These are phyloP conservation scores for Napeogenes sylphis DNA, from an alignment of 2,888 invertebrate species.

Conservation along the genomic window DNA sequence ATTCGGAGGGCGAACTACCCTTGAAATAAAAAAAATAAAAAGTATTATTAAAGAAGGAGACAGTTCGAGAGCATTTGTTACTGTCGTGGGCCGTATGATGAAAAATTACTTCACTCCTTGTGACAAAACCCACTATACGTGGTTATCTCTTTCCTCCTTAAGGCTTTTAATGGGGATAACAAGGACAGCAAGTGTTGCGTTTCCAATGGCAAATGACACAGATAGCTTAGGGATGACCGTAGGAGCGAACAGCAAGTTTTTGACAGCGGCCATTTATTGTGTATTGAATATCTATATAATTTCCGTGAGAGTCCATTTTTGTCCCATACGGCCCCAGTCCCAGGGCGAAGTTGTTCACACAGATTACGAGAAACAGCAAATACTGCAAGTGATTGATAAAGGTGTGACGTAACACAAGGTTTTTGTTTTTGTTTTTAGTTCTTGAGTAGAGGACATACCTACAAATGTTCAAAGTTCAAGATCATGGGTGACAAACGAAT, in stretches of 20 bases:
- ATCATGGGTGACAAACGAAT: no score
- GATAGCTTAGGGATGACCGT: conserved; percentile 79
- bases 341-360: conserved; percentile 65
- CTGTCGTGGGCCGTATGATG: conserved; percentile 78
- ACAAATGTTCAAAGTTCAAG: background rate
- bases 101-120: conserved; percentile 78
- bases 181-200: conserved; percentile 56
- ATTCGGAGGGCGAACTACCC: conserved; percentile 72
- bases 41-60: conserved; percentile 79
- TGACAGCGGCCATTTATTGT: conserved; percentile 77
- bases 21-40: conserved; percentile 70
- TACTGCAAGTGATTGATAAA: conserved; percentile 69
- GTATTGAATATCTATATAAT: conserved; percentile 79
- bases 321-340: conserved; percentile 64
- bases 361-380: conserved; percentile 74
- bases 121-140: conserved; percentile 72
- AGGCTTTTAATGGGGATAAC: conserved; percentile 40
- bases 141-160: conserved; percentile 59
- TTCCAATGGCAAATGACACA: conserved; percentile 76
- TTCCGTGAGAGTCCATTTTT: conserved; percentile 76
- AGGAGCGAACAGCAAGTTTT: conserved; percentile 78
- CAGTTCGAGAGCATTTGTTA: conserved; percentile 78
- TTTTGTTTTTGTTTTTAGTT: conserved; percentile 52
- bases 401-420: conserved; percentile 48
- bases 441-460: conserved; percentile 1